Percentiles rank a stretch among this genome's conserved stretches.
phyloP scores from a whole-genome alignment of 2,888 invertebrate species.

The Acanthosepion pharaonis region DNA sequence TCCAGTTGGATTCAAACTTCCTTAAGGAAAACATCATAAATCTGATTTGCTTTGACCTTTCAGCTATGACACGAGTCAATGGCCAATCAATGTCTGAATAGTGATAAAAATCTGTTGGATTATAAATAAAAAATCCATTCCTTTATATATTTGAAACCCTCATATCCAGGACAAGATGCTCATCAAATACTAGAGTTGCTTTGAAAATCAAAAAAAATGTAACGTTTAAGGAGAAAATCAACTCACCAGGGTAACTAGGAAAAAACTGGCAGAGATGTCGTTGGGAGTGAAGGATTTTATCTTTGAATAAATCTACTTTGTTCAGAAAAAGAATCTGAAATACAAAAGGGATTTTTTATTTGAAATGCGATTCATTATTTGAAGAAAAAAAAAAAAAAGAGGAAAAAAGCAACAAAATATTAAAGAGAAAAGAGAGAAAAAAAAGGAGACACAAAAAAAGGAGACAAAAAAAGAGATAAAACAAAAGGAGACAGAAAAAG shows the following conservation, averaged over 20 bases:
- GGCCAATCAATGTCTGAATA: too few relatives aligned
- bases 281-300: conserved; percentile 80
- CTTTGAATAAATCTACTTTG: conserved; percentile 81
- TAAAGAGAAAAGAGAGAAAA: not conserved
- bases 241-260: conserved; percentile 76
- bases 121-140: too few relatives aligned
- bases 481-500: not conserved
- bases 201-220: too few relatives aligned
- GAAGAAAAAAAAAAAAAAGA: not conserved
- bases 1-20: too few relatives aligned
- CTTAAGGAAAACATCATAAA: too few relatives aligned
- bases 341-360: not conserved
- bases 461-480: too few relatives aligned
- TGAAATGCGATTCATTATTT: not conserved
- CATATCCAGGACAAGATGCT: too few relatives aligned
- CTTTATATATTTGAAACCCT: too few relatives aligned
- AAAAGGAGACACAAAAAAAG: not conserved
- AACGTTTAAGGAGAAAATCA: conserved; percentile 49
- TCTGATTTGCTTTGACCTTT: too few relatives aligned
- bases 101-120: too few relatives aligned
- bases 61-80: too few relatives aligned
- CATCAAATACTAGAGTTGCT: too few relatives aligned
- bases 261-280: conserved; percentile 80
- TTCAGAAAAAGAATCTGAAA: conserved; percentile 79
- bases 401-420: not conserved